Evolutionary conservation across 2,113 vertebrate species (phyloP), one percentile per base, ranked within the genome.

Genomic region (Indicator indicator): DNA sequence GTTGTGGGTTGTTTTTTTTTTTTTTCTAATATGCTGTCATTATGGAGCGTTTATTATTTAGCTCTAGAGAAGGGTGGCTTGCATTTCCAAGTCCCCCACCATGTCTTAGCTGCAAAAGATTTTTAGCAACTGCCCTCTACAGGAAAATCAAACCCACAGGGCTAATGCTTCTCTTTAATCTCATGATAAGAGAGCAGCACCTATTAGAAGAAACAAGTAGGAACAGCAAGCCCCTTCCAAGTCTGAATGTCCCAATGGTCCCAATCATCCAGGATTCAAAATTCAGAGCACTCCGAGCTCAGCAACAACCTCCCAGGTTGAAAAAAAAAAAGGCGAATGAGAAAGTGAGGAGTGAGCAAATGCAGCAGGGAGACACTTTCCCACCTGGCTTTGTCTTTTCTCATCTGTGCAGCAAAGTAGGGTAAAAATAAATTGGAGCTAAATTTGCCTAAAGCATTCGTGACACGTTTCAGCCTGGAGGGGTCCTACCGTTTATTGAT

Each of bases 371-470:
- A 68, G 27, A 87, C 16, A 10, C 21, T 74, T 84, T 91, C 80
- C 14, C 7, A 24, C 50, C 23, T 13, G 21, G 5, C 94, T 95
- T 95, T 83, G 27, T 54, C 55, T 83, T 95, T 91, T 88, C 59
- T 90, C 79, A 59, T 82, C 68, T 44, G 38, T 58, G 69, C 97
- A 95, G 42, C 92, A 97, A 92, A 91, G 85, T 94, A 91, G 97
- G 97, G 95, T 97, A 98, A 98, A 98, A 98, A 98, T 95, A 98
- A 98, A 96, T 96, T 92, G 91, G 70, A 77, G 97, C 97, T 98
- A 98, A 98, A 98, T 98, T 97, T 95, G 96, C 97, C 96, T 97
- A 94, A 44, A 96, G 96, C 91, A 97, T 98, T 98, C 95, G 95
- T 97, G 94, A 97, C 93, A 94, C 69, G 59, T 97, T 97, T 97